Conservation (phyloP, 1,140 invertebrate species). For the Lutraria rhynchaena region DNA sequence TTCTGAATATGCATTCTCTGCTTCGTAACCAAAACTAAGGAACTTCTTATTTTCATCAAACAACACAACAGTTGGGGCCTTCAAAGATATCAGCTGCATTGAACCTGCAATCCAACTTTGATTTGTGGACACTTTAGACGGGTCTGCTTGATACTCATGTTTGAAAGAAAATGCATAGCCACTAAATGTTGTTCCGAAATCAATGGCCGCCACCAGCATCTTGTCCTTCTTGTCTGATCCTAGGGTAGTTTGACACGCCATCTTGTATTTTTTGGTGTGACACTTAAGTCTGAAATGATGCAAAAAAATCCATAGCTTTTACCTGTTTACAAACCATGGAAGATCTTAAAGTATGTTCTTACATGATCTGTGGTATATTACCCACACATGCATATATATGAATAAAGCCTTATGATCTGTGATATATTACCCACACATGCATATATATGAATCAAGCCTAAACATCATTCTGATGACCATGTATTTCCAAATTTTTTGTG, state of each 20-base stretch:
- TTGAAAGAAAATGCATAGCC: slow-evolving; percentile 52
- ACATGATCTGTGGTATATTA: too few species aligned
- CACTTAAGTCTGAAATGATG: not conserved
- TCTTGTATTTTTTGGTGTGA: not conserved
- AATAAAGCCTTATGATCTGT: too few species aligned
- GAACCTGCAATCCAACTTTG: slow-evolving; percentile 46
- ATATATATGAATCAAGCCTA: too few species aligned
- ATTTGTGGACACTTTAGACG: slow-evolving; percentile 54
- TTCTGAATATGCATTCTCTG: slow-evolving; percentile 52
- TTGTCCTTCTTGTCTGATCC: slow-evolving; percentile 29
- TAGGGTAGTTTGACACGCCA: not conserved
- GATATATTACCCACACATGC: too few species aligned
- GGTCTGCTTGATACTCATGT: slow-evolving; percentile 42
- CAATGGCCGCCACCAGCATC: slow-evolving; percentile 51
- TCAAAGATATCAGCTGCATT: slow-evolving; percentile 31
- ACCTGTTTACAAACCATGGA: too few species aligned
- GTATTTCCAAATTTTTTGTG: too few species aligned
- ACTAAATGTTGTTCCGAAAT: slow-evolving; percentile 49
- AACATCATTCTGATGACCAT: too few species aligned
- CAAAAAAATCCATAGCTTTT: too few species aligned
- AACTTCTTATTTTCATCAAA: slow-evolving; percentile 48
- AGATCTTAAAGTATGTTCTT: too few species aligned
- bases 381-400: too few species aligned
- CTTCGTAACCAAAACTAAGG: slow-evolving; percentile 60
- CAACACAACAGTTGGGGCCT: slow-evolving; percentile 44